Conservation (phyloP, 2,113 vertebrate species). For the Chaetodon auriga region DNA sequence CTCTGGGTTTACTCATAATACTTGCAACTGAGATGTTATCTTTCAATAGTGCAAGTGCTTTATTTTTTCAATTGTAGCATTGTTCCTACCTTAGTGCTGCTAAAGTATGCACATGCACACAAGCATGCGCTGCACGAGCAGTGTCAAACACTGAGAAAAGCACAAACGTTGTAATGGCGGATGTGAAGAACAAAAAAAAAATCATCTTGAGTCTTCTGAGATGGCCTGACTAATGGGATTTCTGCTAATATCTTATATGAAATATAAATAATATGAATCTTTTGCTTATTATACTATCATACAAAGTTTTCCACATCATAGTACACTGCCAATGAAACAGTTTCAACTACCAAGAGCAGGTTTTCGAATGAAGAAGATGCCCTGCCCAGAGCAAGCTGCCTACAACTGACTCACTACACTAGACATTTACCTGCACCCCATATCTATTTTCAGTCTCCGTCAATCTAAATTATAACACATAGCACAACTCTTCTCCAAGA, state of each 20-base stretch:
- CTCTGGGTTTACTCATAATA: conserved; percentile 28
- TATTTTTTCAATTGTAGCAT: background rate
- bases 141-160: background rate
- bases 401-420: background rate
- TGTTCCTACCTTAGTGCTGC: background rate
- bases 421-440: background rate
- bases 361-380: background rate
- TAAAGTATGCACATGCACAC: background rate
- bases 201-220: background rate
- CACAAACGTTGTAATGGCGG: background rate
- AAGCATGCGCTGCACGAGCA: background rate
- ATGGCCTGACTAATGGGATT: too few relatives aligned
- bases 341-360: background rate
- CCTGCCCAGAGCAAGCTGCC: background rate
- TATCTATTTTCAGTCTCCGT: background rate
- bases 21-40: conserved; percentile 9
- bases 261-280: too few relatives aligned
- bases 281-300: too few relatives aligned
- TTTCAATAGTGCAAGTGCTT: conserved; percentile 8
- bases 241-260: too few relatives aligned
- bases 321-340: background rate
- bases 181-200: background rate
- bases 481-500: background rate
- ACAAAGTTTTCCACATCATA: background rate
- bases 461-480: background rate